These are phyloP conservation scores for Drosophila greeni DNA, from an alignment of 2,888 invertebrate species.

Conservation along the genomic window DNA sequence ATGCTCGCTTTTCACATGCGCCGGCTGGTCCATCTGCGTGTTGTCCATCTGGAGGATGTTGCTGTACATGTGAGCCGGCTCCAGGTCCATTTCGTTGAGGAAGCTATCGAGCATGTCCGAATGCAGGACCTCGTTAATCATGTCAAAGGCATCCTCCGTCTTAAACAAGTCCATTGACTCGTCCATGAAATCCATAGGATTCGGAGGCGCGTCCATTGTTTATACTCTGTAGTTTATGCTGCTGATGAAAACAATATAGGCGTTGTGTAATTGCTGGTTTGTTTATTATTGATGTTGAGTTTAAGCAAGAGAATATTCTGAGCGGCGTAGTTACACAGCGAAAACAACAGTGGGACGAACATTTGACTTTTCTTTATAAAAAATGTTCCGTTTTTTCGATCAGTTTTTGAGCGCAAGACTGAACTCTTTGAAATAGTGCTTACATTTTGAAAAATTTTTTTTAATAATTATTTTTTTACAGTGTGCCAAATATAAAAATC, in stretches of 20 bases:
- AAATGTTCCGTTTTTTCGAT: too few species aligned
- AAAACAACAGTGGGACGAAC: slow-evolving; percentile 28
- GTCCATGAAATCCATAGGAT: slow-evolving; percentile 72
- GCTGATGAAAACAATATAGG: slow-evolving; percentile 37
- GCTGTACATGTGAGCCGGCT: slow-evolving; percentile 68
- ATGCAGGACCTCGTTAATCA: slow-evolving; percentile 77
- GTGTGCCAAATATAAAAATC: too few species aligned
- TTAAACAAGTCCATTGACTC: slow-evolving; percentile 75
- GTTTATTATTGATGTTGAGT: slow-evolving; percentile 58
- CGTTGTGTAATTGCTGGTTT: slow-evolving; percentile 54
- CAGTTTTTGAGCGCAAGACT: background rate
- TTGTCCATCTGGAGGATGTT: slow-evolving; percentile 60
- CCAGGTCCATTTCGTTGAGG: slow-evolving; percentile 74
- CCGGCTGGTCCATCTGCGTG: slow-evolving; percentile 27
- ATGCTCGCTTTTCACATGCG: slow-evolving; percentile 59
- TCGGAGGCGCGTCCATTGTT: slow-evolving; percentile 66
- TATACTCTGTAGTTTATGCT: slow-evolving; percentile 9
- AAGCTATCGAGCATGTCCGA: slow-evolving; percentile 76
- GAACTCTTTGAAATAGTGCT: too few species aligned
- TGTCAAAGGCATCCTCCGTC: slow-evolving; percentile 76
- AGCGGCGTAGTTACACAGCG: slow-evolving; percentile 60
- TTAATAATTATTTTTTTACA: too few species aligned
- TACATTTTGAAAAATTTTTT: too few species aligned
- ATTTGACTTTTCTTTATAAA: slow-evolving; percentile 2
- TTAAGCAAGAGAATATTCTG: slow-evolving; percentile 17